Evolutionary conservation across 2,113 vertebrate genomes (phyloP).

Genomic region (Osmerus mordax): DNA sequence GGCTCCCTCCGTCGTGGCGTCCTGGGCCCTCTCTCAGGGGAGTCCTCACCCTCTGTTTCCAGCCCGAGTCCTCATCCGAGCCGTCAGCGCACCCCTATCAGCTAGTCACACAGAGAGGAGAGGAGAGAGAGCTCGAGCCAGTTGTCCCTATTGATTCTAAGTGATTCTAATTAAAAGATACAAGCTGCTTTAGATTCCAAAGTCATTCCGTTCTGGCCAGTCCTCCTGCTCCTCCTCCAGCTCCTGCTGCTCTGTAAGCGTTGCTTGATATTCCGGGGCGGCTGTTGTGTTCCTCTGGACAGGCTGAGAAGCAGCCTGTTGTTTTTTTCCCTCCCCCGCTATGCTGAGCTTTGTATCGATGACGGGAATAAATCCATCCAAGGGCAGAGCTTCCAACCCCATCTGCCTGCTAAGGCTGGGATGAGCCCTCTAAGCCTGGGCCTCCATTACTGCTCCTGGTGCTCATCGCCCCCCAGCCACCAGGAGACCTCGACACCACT

Average conservation of each 20-base stretch:
- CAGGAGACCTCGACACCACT: background rate
- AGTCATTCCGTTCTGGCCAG: background rate
- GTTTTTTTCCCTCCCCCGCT: slow-evolving; percentile 2
- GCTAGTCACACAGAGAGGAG: background rate
- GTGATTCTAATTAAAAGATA: slow-evolving; percentile 32
- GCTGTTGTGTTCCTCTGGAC: background rate
- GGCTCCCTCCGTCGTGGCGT: slow-evolving; percentile 12
- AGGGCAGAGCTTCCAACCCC: slow-evolving; percentile 1
- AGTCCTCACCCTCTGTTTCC: background rate
- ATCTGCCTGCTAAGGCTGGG: slow-evolving; percentile 10
- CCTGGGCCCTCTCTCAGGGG: slow-evolving; percentile 7
- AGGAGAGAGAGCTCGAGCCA: background rate
- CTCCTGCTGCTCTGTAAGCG: background rate
- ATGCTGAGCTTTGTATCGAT: background rate
- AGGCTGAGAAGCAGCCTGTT: background rate
- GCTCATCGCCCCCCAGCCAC: background rate
- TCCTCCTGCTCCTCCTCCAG: background rate
- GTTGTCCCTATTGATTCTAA: slow-evolving; percentile 13
- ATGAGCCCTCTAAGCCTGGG: background rate
- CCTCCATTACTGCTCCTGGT: background rate
- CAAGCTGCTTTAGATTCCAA: slow-evolving; percentile 16
- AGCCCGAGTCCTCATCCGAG: slow-evolving; percentile 14
- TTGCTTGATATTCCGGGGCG: background rate
- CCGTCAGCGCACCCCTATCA: slow-evolving; percentile 5
- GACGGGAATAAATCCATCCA: slow-evolving; percentile 7